Base-by-base conservation (phyloP, 2,888 invertebrate genomes). In the Blomia tropicalis region DNA sequence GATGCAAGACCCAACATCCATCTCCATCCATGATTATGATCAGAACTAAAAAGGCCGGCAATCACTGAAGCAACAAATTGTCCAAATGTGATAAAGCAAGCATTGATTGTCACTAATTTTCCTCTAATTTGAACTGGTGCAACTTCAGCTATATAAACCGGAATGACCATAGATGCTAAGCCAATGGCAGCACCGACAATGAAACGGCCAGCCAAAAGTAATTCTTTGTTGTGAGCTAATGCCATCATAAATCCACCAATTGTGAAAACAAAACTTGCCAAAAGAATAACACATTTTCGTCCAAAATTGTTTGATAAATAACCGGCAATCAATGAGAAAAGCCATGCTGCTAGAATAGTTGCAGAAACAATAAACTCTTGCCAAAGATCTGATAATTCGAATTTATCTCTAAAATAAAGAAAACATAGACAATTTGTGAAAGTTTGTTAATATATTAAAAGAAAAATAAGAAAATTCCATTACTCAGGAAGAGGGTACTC, bases 91-190 rank as follows among this genome's bases (percentile, higher is more conserved):
- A 79, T 75, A 70, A 78, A 76, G 27, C 76, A 65, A 59, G 72
- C 73, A 69, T 79, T 78, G 14, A 75, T 65, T 0, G 78, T 76
- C 29, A 79, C 76, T 30, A 79, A 71, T 17, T 72, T 70, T 27
- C 79, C 79, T 31, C 79, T 71, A 25, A 75, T 68, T 58, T 75
- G 71, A 1, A 73, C 66, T 2, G 78, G 77, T 0, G 79, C 74
- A 58, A 75, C 72, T 70, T 79, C 79, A 31, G 78, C 77, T 43
- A 79, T 76, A 69, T 78, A 79, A 69, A 80, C 74, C 2, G 79
- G 79, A 2, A 78, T 75, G 31, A 76, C 75, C 76, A 77, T 78
- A 5, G 77, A 77, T 3, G 77, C 64, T 32, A 65, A 69, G 76
- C 77, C 78, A 59, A 78, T 76, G 32, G 74, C 77, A 44, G 74